Evolutionary conservation across 2,797 vertebrate species (phyloP), one percentile per base, ranked within the genome.

Genomic region (Halcyon chelicuti): DNA sequence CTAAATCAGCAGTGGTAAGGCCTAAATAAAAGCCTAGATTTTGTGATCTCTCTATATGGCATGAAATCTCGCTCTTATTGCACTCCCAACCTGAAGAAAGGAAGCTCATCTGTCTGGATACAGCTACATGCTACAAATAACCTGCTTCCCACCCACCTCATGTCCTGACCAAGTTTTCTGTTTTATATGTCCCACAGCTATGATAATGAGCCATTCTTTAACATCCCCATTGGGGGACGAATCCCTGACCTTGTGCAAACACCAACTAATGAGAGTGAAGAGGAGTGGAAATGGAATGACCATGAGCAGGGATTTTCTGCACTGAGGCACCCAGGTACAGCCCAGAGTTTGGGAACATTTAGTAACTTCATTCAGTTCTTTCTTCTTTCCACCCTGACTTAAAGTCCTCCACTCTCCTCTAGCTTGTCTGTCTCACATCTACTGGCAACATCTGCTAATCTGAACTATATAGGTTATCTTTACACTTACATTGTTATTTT

Each of bases 221-320:
- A 98, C 65, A 96, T 99, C 88, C 98, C 99, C 28, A 94, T 99
- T 21, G 99, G 99, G 89, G 99, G 99, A n/a, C 98, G 97, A 94
- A 98, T 99, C 70, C 98, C 98, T 9, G 98, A 98, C 82, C 88
- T 98, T 81, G 82, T 97, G 90, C 98, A 98, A 57, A 87, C 86
- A 10, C 95, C 97, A 46, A 57, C 85, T 75, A 97, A 97, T 10
- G 98, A 99, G 37, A 99, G 98, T 0, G 98, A 98, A 40, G 97
- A 95, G 35, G 98, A 97, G 35, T 98, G 98, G 99, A 98, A 98
- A 51, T 98, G 98, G 98, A 97, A 97, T 1, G 98, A 98, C 60
- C 96, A 93, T 9, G 98, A 98, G 87, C 98, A 98, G 9, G 98
- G 99, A 4, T 98, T 99, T 94, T 99, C 99, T 86, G 98, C 99